Evolutionary conservation across 2,888 invertebrate species (phyloP).

Genomic region (Cheilosia pagana): DNA sequence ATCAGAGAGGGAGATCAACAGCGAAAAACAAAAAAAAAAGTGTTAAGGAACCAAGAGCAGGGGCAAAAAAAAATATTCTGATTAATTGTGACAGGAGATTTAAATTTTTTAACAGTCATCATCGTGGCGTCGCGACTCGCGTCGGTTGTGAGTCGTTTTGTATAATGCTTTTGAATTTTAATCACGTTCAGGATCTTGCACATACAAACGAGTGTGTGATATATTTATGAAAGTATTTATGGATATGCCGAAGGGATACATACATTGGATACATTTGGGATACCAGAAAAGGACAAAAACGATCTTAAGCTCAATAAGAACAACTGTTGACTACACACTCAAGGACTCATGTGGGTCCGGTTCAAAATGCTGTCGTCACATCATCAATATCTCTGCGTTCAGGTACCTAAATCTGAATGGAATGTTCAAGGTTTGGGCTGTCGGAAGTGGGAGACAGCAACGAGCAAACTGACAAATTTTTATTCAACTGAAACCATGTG

Average conservation of each 20-base stretch:
- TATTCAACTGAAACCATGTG: not conserved
- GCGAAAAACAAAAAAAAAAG: constrained; percentile 8
- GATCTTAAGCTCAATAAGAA: not conserved
- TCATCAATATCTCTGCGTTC: not conserved
- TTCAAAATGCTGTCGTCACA: not conserved
- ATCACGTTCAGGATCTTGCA: constrained; percentile 60
- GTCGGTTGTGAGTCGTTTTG: constrained; percentile 38
- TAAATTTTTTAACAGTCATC: constrained; percentile 70
- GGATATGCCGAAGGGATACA: not conserved
- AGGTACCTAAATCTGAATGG: constrained; percentile 3
- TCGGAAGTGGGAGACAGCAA: not conserved
- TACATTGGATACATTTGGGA: not conserved
- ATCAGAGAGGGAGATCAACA: constrained; percentile 41
- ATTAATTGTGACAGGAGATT: constrained; percentile 72
- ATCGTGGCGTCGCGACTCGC: constrained; percentile 14
- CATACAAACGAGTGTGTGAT: not conserved
- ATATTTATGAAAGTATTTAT: not conserved
- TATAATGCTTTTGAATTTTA: constrained; percentile 55
- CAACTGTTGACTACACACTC: not conserved
- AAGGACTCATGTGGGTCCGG: constrained; percentile 9
- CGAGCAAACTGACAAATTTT: not conserved
- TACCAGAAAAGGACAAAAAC: constrained; percentile 1
- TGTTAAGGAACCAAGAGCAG: constrained; percentile 17
- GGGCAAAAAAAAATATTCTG: constrained; percentile 44
- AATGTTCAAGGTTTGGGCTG: not conserved